Conservation (phyloP, 2,797 vertebrate genomes). For the Danio aesculapii region DNA sequence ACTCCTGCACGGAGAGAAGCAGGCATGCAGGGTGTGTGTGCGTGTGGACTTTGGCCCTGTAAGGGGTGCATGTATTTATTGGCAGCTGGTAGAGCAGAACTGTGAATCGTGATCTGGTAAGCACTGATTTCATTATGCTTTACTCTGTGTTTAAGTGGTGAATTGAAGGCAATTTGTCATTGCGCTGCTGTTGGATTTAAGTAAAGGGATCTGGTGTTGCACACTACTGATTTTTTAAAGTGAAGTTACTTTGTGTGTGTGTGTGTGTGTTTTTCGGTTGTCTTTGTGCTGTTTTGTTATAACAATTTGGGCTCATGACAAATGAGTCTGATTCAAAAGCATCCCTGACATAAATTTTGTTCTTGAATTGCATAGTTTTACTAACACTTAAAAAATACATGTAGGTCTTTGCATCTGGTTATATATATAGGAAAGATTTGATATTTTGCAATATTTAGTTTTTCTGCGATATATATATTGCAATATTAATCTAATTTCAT, state of each 20-base stretch:
- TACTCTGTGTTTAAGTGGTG: slow-evolving; percentile 27
- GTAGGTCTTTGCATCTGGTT: too few relatives aligned
- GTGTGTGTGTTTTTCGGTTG: not conserved
- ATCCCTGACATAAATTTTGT: too few relatives aligned
- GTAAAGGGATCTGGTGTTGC: not conserved
- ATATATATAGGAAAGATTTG: too few relatives aligned
- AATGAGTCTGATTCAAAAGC: too few relatives aligned
- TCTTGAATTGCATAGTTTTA: not conserved
- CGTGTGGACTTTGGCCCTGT: slow-evolving; percentile 63
- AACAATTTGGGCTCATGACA: too few relatives aligned
- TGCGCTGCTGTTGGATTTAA: slow-evolving; percentile 11
- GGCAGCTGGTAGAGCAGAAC: slow-evolving; percentile 52
- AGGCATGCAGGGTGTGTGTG: slow-evolving; percentile 40
- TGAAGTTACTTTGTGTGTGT: not conserved
- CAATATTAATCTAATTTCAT: too few relatives aligned
- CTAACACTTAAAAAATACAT: too few relatives aligned
- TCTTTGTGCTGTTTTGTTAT: not conserved
- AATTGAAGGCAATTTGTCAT: not conserved
- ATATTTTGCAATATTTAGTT: too few relatives aligned
- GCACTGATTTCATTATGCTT: slow-evolving; percentile 60
- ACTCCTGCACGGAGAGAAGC: slow-evolving; percentile 36
- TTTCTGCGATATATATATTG: too few relatives aligned
- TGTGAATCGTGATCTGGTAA: slow-evolving; percentile 62
- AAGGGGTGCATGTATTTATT: slow-evolving; percentile 60
- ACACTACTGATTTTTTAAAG: not conserved